These are phyloP conservation scores for Augiades crinisus DNA, from an alignment of 2,888 invertebrate species.

Conservation along the genomic window DNA sequence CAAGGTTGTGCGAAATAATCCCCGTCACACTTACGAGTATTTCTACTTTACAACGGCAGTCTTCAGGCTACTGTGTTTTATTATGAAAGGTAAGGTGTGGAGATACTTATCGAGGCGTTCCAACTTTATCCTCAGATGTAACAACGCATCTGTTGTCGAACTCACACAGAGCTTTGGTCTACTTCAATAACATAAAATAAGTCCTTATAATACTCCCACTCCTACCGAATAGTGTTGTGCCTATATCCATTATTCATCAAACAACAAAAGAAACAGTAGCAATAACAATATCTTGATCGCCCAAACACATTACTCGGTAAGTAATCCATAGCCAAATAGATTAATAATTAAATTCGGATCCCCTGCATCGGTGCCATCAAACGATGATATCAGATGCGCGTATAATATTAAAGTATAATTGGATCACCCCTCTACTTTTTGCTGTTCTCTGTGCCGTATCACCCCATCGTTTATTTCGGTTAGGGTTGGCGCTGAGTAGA, in stretches of 20 bases:
- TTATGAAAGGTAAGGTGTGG: too few species aligned
- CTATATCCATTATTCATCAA: not conserved
- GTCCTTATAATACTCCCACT: too few species aligned
- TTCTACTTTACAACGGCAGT: too few species aligned
- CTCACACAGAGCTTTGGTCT: too few species aligned
- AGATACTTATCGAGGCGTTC: too few species aligned
- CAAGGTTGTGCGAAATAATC: too few species aligned
- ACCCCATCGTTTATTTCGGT: constrained; percentile 26
- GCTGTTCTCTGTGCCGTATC: constrained; percentile 44
- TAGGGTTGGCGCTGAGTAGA: constrained; percentile 46
- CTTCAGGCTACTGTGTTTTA: too few species aligned
- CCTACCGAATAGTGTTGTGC: too few species aligned
- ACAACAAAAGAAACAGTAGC: not conserved
- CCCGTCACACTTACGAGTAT: too few species aligned
- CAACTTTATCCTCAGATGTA: too few species aligned
- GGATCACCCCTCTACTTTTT: constrained; percentile 62
- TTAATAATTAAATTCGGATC: constrained; percentile 56
- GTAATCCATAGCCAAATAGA: constrained; percentile 38
- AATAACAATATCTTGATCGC: constrained; percentile 13
- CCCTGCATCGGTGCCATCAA: constrained; percentile 37
- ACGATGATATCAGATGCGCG: constrained; percentile 59
- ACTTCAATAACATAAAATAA: too few species aligned
- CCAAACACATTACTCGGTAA: constrained; percentile 20
- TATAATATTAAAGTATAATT: constrained; percentile 68
- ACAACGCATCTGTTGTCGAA: too few species aligned